Evolutionary conservation across 2,113 vertebrate species (phyloP).

Genomic region (Brachyistius frenatus): DNA sequence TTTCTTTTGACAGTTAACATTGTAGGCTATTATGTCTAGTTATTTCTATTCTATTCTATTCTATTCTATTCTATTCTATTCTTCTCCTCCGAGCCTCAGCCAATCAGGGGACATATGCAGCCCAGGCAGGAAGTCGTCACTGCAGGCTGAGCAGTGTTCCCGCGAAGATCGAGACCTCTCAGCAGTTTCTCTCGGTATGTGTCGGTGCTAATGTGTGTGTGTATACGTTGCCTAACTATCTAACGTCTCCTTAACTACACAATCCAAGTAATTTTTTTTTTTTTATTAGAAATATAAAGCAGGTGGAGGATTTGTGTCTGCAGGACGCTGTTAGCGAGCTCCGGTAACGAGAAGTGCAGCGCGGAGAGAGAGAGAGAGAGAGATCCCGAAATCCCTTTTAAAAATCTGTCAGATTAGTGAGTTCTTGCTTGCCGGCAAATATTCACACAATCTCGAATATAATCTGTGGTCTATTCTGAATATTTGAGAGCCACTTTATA

Average conservation of each 20-base stretch:
- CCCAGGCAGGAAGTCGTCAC: slow-evolving; percentile 68
- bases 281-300: neutral
- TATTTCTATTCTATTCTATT: too few species aligned
- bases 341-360: neutral
- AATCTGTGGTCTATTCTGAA: accelerated
- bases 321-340: neutral
- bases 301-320: neutral
- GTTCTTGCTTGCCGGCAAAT: accelerated
- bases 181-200: neutral
- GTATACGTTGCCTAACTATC: accelerated
- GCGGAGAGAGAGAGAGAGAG: neutral
- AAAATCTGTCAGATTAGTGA: neutral
- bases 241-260: accelerated
- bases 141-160: slow-evolving; percentile 15
- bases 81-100: slow-evolving; percentile 7
- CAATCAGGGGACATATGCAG: slow-evolving; percentile 50
- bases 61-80: too few species aligned
- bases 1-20: too few species aligned
- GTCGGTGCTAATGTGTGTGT: neutral
- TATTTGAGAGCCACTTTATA: neutral
- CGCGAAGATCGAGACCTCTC: slow-evolving; percentile 56
- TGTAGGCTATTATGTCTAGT: too few species aligned
- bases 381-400: neutral
- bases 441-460: accelerated
- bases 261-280: neutral